Base-by-base conservation (phyloP, 2,113 vertebrate species). In the Engystomops pustulosus region DNA sequence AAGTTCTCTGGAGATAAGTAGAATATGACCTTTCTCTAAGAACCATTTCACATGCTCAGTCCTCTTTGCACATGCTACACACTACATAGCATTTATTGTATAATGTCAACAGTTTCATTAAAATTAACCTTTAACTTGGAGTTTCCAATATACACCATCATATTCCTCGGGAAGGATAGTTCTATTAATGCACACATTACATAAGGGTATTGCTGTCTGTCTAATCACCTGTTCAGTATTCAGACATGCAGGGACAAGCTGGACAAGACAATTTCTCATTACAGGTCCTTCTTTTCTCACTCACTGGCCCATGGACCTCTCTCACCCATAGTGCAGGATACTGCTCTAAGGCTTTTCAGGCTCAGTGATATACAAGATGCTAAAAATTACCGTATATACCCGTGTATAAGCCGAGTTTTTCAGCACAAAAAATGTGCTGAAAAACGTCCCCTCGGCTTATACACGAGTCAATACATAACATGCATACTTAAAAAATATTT, bases 1-100 rank as follows among this genome's bases (percentile, higher is more conserved):
- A 53, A 55, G 62, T 69, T 41, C 72, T 84, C 74, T 27, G 74
- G 47, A 84, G 74, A 84, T 78, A 14, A 77, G 45, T 27, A 76
- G 81, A 68, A 67, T 67, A 67, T 25, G 62, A 78, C 47, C 41
- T 65, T 75, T 75, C n/a, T 67, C 67, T 67, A 49, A 49, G 55
- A 76, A 76, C 14, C 69, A 60, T 76, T 65, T 34, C 36, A 83
- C 41, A 60, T 47, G 34, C 36, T 38, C 18, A 62, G 41, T 60
- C 53, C 65, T 32, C 20, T 69, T 44, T 69, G 78, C 45, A 14
- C 58, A 47, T 67, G 78, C 49, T 49, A 30, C 71, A 74, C 45
- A 74, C 44, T 49, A 49, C 44, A 75, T 34, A 51, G 45, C 27
- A 65, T 49, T 75, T 32, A 18, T 12, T 53, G 23, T 32, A 17